phyloP scores from a whole-genome alignment of 1,140 invertebrate species.

The Homarus americanus region DNA sequence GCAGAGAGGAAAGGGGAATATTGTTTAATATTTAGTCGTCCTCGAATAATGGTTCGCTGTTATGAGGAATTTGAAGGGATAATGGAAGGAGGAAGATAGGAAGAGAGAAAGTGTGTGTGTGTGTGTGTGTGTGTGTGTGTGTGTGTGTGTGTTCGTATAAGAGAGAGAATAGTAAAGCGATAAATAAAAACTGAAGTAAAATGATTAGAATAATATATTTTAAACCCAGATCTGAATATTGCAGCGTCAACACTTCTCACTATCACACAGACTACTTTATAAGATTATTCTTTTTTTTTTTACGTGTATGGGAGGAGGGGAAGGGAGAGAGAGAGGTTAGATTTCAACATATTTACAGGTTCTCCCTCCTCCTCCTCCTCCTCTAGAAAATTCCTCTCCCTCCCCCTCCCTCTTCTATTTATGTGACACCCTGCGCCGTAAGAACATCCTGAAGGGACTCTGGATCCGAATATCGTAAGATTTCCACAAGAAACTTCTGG shows the following conservation, averaged over 20 bases:
- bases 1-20: neutral
- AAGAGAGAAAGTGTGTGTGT: too few relatives aligned
- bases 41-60: too few relatives aligned
- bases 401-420: neutral
- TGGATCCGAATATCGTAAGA: slow-evolving; percentile 23
- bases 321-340: neutral
- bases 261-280: neutral
- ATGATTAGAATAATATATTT: neutral
- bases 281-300: neutral
- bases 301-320: neutral
- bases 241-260: neutral
- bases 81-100: too few relatives aligned
- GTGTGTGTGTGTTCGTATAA: too few relatives aligned
- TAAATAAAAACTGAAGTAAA: neutral
- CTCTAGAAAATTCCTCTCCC: neutral
- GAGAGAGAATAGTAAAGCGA: too few relatives aligned
- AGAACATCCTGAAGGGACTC: slow-evolving; percentile 19
- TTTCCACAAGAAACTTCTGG: slow-evolving; percentile 22
- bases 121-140: too few relatives aligned
- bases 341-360: neutral
- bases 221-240: neutral
- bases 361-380: neutral
- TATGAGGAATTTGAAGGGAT: too few relatives aligned
- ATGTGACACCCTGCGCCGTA: slow-evolving; percentile 26
- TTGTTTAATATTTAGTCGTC: too few relatives aligned